A percentile compares a stretch with the other conserved stretches of the same genome.
These are phyloP conservation scores for Calypte anna DNA, from an alignment of 2,113 vertebrate species.

Conservation along the genomic window DNA sequence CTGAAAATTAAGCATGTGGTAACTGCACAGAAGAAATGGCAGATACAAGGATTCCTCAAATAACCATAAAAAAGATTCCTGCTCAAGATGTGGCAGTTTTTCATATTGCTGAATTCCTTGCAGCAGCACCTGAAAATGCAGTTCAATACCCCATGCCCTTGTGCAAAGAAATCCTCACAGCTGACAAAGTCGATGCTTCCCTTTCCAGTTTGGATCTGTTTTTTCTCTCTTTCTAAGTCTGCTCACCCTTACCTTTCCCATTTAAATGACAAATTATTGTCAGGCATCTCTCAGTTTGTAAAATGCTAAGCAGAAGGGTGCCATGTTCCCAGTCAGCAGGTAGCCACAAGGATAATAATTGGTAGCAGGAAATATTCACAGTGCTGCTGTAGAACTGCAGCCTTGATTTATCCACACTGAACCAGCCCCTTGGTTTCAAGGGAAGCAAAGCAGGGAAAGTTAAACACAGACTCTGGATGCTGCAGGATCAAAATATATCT, in stretches of 20 bases:
- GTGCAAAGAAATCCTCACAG: not conserved
- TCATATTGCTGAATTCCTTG: not conserved
- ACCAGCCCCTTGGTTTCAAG: not conserved
- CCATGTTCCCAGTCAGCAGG: not conserved
- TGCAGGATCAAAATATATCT: not conserved
- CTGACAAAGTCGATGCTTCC: not conserved
- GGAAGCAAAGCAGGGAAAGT: not conserved
- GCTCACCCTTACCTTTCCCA: not conserved
- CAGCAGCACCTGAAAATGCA: not conserved
- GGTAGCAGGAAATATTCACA: not conserved
- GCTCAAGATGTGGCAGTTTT: not conserved
- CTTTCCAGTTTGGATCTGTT: not conserved
- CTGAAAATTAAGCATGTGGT: not conserved
- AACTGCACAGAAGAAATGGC: not conserved
- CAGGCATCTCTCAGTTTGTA: not conserved
- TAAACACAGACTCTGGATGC: not conserved
- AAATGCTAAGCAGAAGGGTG: fast-evolving
- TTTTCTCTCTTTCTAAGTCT: not conserved
- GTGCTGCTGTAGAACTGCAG: not conserved
- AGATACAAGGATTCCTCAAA: not conserved
- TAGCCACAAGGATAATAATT: not conserved
- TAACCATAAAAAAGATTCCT: not conserved
- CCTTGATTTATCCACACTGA: not conserved
- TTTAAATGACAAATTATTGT: not conserved
- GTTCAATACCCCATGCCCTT: not conserved